Evolutionary conservation across 2,113 vertebrate species (phyloP).

Genomic region (Seriola quinqueradiata): DNA sequence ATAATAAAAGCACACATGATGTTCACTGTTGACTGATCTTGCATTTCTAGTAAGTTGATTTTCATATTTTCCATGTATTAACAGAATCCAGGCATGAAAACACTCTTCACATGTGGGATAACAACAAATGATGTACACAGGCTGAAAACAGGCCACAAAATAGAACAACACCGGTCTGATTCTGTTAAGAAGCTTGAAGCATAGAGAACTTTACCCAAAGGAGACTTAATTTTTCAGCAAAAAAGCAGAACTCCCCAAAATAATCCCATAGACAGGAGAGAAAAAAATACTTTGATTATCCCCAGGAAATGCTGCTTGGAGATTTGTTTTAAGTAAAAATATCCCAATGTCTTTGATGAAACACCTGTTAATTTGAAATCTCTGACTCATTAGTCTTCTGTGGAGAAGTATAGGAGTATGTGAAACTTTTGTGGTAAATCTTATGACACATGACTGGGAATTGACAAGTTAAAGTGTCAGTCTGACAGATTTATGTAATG

Average conservation of each 20-base stretch:
- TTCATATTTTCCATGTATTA: constrained; percentile 13
- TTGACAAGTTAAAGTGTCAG: neutral
- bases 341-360: neutral
- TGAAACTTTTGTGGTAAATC: neutral
- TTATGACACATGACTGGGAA: neutral
- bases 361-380: constrained; percentile 8
- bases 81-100: constrained; percentile 16
- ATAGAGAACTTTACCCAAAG: constrained; percentile 21
- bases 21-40: constrained; percentile 28
- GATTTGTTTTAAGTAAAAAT: constrained; percentile 18
- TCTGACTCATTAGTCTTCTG: neutral
- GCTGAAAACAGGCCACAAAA: neutral
- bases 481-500: neutral
- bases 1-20: constrained; percentile 20
- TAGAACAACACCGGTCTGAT: neutral
- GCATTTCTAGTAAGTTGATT: constrained; percentile 12
- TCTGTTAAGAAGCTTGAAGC: neutral
- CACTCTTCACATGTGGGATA: neutral
- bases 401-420: neutral
- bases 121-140: constrained; percentile 2
- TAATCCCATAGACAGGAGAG: constrained; percentile 8
- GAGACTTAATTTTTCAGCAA: constrained; percentile 29
- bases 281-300: constrained; percentile 30
- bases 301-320: constrained; percentile 15
- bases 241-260: constrained; percentile 10